Percentiles rank a stretch among this genome's conserved stretches.
Conservation (phyloP, 1,140 invertebrate genomes). For the Formica exsecta region DNA sequence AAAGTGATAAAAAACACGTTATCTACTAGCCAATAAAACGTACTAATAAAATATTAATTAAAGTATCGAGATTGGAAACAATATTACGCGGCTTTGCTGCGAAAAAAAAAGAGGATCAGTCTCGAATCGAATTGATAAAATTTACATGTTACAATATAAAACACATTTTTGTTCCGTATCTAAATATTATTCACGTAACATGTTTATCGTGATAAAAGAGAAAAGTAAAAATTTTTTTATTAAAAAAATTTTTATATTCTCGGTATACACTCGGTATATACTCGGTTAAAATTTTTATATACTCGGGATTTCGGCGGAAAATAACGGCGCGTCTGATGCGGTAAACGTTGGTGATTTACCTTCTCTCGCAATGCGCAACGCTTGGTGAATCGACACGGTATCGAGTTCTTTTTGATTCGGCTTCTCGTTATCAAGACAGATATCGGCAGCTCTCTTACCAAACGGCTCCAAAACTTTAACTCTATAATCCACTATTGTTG, state of each 20-base stretch:
- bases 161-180: constrained; percentile 57
- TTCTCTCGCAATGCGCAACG: constrained; percentile 91
- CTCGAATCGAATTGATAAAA: constrained; percentile 36
- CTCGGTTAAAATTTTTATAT: constrained; percentile 60
- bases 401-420: constrained; percentile 96
- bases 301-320: constrained; percentile 84
- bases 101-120: neutral
- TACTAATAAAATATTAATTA: constrained; percentile 9
- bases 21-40: neutral
- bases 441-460: constrained; percentile 91
- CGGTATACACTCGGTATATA: constrained; percentile 79
- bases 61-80: constrained; percentile 17
- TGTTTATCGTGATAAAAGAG: neutral
- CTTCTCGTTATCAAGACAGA: constrained; percentile 95
- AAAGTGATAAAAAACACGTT: constrained; percentile 42
- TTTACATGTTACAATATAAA: constrained; percentile 59
- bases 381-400: constrained; percentile 95
- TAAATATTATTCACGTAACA: constrained; percentile 19
- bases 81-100: neutral
- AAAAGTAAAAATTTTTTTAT: constrained; percentile 15
- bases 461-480: constrained; percentile 95
- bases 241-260: constrained; percentile 66
- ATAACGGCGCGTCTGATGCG: constrained; percentile 81
- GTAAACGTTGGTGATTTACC: constrained; percentile 86
- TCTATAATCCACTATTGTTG: constrained; percentile 95